Conservation (phyloP, 2,888 invertebrate species). For the Galerucella pusilla region DNA sequence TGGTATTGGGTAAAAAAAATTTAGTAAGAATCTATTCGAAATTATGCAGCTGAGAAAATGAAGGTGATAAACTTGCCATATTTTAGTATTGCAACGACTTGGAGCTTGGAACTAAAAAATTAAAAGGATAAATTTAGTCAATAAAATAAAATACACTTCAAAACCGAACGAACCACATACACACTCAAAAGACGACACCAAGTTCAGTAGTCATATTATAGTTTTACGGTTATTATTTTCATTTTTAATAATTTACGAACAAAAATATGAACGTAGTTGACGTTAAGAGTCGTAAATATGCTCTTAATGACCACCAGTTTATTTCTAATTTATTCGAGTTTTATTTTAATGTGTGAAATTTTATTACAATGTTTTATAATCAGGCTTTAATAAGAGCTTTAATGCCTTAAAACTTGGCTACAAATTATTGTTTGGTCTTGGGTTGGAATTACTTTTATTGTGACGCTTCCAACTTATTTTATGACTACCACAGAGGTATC, state of each 20-base stretch:
- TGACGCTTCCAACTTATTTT: constrained; percentile 33
- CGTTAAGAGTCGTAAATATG: constrained; percentile 65
- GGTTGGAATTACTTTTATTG: constrained; percentile 44
- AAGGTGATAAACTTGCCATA: neutral
- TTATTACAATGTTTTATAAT: constrained; percentile 68
- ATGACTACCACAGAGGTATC: constrained; percentile 36
- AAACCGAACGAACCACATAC: constrained; percentile 52
- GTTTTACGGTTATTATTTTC: constrained; percentile 66
- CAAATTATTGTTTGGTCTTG: constrained; percentile 56
- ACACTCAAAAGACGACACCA: constrained; percentile 54
- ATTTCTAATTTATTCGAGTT: constrained; percentile 66
- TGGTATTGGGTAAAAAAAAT: too few species aligned
- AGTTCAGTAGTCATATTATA: constrained; percentile 66
- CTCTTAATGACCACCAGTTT: constrained; percentile 66
- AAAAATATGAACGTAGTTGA: constrained; percentile 65
- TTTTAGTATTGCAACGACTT: neutral
- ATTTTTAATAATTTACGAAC: constrained; percentile 66
- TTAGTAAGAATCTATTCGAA: neutral
- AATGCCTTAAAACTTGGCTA: constrained; percentile 61
- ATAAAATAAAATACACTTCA: constrained; percentile 59
- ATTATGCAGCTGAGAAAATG: neutral
- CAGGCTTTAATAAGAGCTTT: constrained; percentile 66
- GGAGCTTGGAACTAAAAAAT: constrained; percentile 22
- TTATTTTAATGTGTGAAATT: constrained; percentile 67
- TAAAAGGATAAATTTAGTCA: constrained; percentile 54